These are phyloP conservation scores for Tenebrosternarchus preto DNA, from an alignment of 2,113 vertebrate genomes.

Conservation along the genomic window DNA sequence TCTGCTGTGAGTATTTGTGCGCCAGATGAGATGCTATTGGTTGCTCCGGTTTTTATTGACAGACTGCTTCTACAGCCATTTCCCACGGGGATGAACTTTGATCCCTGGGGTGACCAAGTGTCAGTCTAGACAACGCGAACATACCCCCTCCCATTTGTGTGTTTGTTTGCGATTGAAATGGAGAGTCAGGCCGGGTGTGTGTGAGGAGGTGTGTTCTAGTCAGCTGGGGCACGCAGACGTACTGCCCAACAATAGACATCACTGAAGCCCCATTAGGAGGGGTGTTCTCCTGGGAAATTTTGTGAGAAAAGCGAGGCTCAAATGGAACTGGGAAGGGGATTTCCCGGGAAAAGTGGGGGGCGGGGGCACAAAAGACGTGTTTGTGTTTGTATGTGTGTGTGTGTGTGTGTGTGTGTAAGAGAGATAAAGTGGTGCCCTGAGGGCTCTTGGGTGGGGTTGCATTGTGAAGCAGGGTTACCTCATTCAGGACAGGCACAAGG, in stretches of 20 bases:
- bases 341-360: slow-evolving; percentile 50
- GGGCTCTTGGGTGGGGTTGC: slow-evolving; percentile 51
- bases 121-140: slow-evolving; percentile 9
- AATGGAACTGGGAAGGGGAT: slow-evolving; percentile 36
- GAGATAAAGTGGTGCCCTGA: slow-evolving; percentile 25
- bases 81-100: slow-evolving; percentile 44
- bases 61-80: slow-evolving; percentile 12
- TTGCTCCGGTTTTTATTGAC: slow-evolving; percentile 13
- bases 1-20: not conserved
- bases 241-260: slow-evolving; percentile 67
- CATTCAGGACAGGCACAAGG: slow-evolving; percentile 50
- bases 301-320: slow-evolving; percentile 55
- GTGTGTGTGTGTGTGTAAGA: slow-evolving; percentile 48
- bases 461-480: slow-evolving; percentile 45
- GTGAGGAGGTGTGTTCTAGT: slow-evolving; percentile 63
- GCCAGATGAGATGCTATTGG: not conserved
- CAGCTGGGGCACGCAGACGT: slow-evolving; percentile 61
- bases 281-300: slow-evolving; percentile 52
- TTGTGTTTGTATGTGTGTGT: slow-evolving; percentile 5
- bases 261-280: slow-evolving; percentile 72
- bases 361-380: slow-evolving; percentile 4
- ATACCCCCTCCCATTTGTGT: slow-evolving; percentile 2
- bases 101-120: slow-evolving; percentile 25
- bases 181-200: slow-evolving; percentile 9
- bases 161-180: slow-evolving; percentile 25